Evolutionary conservation across 23 tunicate species (phyloP).

Genomic region (Oikopleura albicans): DNA sequence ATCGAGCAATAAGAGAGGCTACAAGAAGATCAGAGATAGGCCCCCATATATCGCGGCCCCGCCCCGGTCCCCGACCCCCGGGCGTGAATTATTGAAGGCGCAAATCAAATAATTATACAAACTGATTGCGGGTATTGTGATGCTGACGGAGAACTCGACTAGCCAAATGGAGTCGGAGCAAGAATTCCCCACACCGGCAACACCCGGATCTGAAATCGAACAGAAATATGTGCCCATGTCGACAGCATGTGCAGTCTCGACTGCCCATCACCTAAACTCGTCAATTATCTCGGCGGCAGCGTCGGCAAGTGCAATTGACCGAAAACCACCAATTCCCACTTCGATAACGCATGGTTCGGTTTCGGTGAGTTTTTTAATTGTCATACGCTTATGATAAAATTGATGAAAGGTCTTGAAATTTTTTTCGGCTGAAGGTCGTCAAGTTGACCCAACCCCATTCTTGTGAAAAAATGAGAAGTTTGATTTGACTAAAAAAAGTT

Average conservation of each 20-base stretch:
- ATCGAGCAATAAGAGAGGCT: constrained; percentile 9
- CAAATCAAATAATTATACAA: neutral
- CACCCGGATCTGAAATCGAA: neutral
- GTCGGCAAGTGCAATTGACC: neutral
- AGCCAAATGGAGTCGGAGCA: neutral
- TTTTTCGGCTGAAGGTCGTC: no score
- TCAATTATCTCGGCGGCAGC: neutral
- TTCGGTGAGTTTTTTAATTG: neutral
- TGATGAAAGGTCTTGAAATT: no score
- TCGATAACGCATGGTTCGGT: neutral
- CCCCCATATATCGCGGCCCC: no score
- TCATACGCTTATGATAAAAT: no score
- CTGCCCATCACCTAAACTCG: neutral
- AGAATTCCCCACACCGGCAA: neutral
- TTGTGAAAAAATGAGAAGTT: no score
- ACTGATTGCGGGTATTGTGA: neutral
- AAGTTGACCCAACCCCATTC: no score
- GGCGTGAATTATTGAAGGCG: no score
- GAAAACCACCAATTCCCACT: neutral
- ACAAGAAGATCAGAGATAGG: neutral
- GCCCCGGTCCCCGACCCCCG: neutral
- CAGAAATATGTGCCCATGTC: neutral
- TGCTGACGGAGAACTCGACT: neutral
- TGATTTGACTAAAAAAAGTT: no score
- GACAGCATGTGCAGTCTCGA: neutral